Evolutionary conservation across 2,888 invertebrate species (phyloP).

Genomic region (Serrognathus titanus): DNA sequence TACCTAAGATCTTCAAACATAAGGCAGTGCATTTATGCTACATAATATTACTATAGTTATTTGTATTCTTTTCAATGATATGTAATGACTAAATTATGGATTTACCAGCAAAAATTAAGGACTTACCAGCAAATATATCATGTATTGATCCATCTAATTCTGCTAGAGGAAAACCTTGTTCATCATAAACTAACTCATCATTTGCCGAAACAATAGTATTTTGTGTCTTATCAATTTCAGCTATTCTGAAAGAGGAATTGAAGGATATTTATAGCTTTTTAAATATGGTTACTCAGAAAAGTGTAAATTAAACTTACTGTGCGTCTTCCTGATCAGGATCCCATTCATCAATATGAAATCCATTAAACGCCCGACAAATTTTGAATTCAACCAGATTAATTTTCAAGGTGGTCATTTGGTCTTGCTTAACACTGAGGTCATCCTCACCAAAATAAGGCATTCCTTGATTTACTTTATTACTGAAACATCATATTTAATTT

Average conservation of each 20-base stretch:
- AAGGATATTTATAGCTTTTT: neutral
- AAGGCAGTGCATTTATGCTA: too few species aligned
- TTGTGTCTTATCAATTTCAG: neutral
- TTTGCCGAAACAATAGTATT: neutral
- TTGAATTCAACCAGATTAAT: neutral
- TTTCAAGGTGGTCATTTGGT: neutral
- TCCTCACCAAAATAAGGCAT: neutral
- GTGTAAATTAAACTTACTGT: constrained; percentile 1
- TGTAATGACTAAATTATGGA: neutral
- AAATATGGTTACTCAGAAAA: neutral
- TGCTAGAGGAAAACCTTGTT: constrained; percentile 37
- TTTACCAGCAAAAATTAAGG: constrained; percentile 37
- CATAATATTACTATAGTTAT: neutral
- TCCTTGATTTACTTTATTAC: neutral
- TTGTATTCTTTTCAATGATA: neutral
- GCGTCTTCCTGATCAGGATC: constrained; percentile 4
- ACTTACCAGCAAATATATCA: constrained; percentile 43
- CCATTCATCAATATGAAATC: constrained; percentile 12
- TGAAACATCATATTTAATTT: neutral
- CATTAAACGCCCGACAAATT: neutral
- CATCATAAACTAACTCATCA: constrained; percentile 24
- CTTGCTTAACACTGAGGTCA: neutral
- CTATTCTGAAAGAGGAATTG: too few species aligned
- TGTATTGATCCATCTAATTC: constrained; percentile 47
- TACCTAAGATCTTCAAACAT: too few species aligned